These are phyloP conservation scores for Oryctes rhinoceros DNA, from an alignment of 1,140 invertebrate genomes.

Conservation along the genomic window DNA sequence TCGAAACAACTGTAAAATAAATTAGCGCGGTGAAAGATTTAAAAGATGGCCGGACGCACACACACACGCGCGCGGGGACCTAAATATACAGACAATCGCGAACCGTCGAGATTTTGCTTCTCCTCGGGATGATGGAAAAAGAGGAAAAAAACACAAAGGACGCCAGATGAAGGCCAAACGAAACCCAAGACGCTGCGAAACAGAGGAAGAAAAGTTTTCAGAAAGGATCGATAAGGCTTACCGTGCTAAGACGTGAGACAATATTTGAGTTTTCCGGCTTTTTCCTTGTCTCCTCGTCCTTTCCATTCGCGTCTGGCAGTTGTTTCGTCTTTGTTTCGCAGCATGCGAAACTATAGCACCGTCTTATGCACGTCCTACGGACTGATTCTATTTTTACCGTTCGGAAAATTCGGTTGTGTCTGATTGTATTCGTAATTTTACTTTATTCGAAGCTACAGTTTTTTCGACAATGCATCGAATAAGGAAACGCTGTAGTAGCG, in stretches of 20 bases:
- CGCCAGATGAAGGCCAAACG: neutral
- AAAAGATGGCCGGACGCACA: slow-evolving; percentile 25
- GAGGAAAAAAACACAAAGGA: neutral
- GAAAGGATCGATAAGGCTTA: slow-evolving; percentile 30
- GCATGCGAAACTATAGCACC: neutral
- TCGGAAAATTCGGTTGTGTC: slow-evolving; percentile 38
- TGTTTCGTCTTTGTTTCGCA: slow-evolving; percentile 34
- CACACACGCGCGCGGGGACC: neutral
- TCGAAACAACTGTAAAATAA: slow-evolving; percentile 33
- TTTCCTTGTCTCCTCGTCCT: slow-evolving; percentile 39
- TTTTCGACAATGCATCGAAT: neutral
- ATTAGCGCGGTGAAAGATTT: slow-evolving; percentile 29
- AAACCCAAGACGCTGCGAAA: neutral
- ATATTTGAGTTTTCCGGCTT: slow-evolving; percentile 49
- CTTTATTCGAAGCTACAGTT: neutral
- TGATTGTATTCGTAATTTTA: slow-evolving; percentile 42
- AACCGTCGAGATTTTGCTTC: slow-evolving; percentile 10
- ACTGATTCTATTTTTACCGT: slow-evolving; percentile 45
- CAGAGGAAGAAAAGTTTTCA: neutral
- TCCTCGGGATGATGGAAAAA: neutral
- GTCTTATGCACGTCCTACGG: neutral
- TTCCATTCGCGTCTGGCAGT: neutral
- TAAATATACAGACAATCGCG: neutral
- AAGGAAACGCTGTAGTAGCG: too few species aligned
- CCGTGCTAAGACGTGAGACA: slow-evolving; percentile 48